Percentiles rank a stretch among this genome's conserved stretches.
Conservation (phyloP, 2,113 vertebrate species). For the Festucalex cinctus region DNA sequence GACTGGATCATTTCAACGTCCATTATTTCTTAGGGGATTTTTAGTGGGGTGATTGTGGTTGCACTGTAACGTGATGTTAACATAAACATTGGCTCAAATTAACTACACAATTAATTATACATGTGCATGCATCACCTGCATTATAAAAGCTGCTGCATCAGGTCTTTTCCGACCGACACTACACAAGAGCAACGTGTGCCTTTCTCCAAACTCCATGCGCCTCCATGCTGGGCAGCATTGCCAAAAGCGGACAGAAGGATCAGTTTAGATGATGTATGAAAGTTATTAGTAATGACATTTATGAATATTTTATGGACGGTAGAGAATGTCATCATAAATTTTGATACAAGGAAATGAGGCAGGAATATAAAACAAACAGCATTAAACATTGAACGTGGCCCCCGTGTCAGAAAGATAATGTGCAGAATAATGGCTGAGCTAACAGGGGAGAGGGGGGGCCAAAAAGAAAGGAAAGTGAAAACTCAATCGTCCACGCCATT, state of each 20-base stretch:
- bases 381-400: constrained; percentile 76
- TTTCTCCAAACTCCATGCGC: constrained; percentile 37
- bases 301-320: constrained; percentile 81
- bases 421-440: constrained; percentile 52
- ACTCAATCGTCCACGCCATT: constrained; percentile 29
- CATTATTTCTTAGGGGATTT: neutral
- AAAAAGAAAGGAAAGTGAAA: constrained; percentile 33
- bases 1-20: too few species aligned
- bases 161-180: neutral
- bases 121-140: constrained; percentile 1
- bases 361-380: constrained; percentile 81
- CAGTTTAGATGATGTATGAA: constrained; percentile 81
- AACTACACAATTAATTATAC: neutral
- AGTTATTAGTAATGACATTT: constrained; percentile 83
- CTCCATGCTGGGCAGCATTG: constrained; percentile 48
- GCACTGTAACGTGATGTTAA: neutral
- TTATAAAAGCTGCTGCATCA: constrained; percentile 3
- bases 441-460: constrained; percentile 27
- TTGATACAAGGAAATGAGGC: constrained; percentile 79
- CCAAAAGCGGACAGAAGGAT: constrained; percentile 75
- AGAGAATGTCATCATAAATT: constrained; percentile 78
- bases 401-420: constrained; percentile 62
- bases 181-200: constrained; percentile 9
- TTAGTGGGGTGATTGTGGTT: neutral
- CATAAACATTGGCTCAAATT: constrained; percentile 2